Percentiles rank a stretch among this genome's conserved stretches.
Conservation (phyloP, 1,140 invertebrate genomes). For the Augochlora pura region DNA sequence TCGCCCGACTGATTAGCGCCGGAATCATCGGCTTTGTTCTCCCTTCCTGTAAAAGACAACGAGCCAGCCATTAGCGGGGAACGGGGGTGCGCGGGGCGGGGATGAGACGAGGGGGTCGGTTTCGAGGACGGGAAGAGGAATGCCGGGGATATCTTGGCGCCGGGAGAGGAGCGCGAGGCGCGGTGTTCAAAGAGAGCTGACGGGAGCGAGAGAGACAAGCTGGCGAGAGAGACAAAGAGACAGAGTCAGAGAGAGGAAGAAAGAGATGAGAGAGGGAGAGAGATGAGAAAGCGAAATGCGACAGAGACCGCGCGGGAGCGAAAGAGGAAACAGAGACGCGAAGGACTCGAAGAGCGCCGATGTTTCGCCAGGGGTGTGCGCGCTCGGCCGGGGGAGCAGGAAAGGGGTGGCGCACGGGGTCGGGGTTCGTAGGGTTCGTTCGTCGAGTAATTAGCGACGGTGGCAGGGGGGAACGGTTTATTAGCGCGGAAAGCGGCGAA, state of each 20-base stretch:
- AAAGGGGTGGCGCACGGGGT: not conserved
- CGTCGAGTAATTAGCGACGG: constrained; percentile 68
- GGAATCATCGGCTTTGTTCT: not conserved
- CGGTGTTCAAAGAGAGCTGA: constrained; percentile 21
- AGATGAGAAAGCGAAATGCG: too few species aligned
- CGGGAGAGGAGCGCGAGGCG: constrained; percentile 2
- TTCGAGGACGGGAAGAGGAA: constrained; percentile 5
- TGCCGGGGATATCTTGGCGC: constrained; percentile 34
- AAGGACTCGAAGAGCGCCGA: constrained; percentile 29
- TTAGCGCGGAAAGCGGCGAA: constrained; percentile 68
- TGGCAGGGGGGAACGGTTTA: constrained; percentile 66
- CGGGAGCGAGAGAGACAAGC: not conserved
- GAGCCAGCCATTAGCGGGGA: not conserved
- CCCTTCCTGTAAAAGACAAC: not conserved
- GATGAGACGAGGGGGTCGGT: too few species aligned
- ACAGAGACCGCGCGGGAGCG: too few species aligned
- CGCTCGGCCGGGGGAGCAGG: not conserved
- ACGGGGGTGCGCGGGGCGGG: not conserved
- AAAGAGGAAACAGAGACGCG: too few species aligned
- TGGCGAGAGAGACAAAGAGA: too few species aligned
- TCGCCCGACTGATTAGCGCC: constrained; percentile 3
- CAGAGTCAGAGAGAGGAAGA: too few species aligned
- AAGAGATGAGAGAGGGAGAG: too few species aligned
- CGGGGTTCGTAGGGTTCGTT: constrained; percentile 45
- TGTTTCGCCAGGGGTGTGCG: not conserved